A percentile compares a stretch with the other conserved stretches of the same genome.
Evolutionary conservation across 1,140 invertebrate genomes (phyloP).

Genomic region (Psilanteris sp.): DNA sequence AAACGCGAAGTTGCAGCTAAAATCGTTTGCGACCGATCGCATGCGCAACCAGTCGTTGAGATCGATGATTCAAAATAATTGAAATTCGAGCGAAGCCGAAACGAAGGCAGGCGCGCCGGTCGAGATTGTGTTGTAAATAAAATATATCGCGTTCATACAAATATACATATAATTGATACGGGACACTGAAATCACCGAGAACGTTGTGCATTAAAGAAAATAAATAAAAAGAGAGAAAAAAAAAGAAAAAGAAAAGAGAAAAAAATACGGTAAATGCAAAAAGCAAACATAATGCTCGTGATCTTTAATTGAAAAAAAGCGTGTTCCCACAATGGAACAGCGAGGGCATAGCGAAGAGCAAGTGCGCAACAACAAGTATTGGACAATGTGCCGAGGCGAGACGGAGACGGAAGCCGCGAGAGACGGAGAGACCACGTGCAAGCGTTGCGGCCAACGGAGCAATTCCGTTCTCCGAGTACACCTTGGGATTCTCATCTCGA

Average conservation of each 20-base stretch:
- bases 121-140: no score
- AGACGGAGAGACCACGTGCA: constrained; percentile 34
- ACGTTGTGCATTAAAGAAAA: constrained; percentile 9
- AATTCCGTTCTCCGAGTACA: constrained; percentile 49
- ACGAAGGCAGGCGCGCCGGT: no score
- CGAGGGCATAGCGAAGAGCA: constrained; percentile 17
- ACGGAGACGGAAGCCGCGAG: constrained; percentile 21
- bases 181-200: constrained; percentile 1
- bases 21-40: no score
- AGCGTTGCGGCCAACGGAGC: constrained; percentile 39
- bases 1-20: no score
- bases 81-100: no score
- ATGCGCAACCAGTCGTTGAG: no score
- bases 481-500: constrained; percentile 50
- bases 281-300: constrained; percentile 23
- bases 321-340: constrained; percentile 33
- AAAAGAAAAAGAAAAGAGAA: no score
- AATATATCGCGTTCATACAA: no score
- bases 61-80: no score
- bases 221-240: no score
- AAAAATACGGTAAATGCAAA: no score
- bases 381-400: constrained; percentile 14
- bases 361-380: constrained; percentile 25
- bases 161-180: no score
- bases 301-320: constrained; percentile 44